Evolutionary conservation across 2,888 invertebrate genomes (phyloP), one percentile per base, ranked within the genome.

Genomic region (Phengaris arion): DNA sequence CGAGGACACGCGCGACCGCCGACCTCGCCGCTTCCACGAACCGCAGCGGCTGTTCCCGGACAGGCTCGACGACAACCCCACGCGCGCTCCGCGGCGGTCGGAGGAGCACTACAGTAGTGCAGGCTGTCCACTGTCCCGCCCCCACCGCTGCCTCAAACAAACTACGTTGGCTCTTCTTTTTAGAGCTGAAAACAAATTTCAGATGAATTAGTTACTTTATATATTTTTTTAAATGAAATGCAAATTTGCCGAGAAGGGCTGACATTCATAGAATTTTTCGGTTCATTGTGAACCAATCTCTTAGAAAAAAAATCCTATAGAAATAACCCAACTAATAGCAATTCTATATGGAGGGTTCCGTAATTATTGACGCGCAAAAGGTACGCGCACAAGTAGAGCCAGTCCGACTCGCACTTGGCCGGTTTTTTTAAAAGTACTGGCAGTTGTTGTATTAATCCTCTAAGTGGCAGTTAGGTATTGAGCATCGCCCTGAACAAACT

Each of bases 1-100:
- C 80, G 79, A 79, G 79, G 79, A 80, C 82, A 76, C 76, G 80
- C 77, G 76, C 79, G 82, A 82, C 81, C 79, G 81, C 80, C 82
- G 83, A 82, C 83, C 82, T 82, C 82, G 82, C 80, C 75, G 76
- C 77, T 80, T 81, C 81, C 80, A 78, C 81, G 81, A 82, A 80
- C 80, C 79, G 80, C 79, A 78, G 74, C 79, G 77, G 79, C 79
- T 76, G 76, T 76, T 74, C 78, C 78, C 54, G 51, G 55, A 12
- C 64, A 35, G 35, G 35, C 64, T 64, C 64, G 22, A 35, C 64
- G 12, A 6, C 64, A 10, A 12, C 64, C 9, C 2, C 52, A 48
- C 15, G 9, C 57, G 57, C 59, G 64, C 35, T 35, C 1, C 10
- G 15, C 64, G 6, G 64, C 52, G 64, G 35, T 22, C 45, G 4